Evolutionary conservation across 2,888 invertebrate species (phyloP).

Genomic region (Himalopsyche kuldschensis): DNA sequence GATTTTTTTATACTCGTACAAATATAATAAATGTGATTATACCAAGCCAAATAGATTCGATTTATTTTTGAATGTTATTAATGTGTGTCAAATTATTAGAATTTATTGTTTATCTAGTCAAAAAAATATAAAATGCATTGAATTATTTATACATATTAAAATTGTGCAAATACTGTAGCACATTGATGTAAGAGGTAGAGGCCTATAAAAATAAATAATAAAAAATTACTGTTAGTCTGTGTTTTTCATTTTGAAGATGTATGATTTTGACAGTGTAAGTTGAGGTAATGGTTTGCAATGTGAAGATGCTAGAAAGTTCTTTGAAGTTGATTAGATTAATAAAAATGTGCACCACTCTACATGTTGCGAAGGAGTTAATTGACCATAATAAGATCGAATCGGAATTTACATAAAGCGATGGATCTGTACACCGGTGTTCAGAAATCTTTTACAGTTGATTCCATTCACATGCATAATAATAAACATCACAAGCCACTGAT

Average conservation of each 20-base stretch:
- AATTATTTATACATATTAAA: background rate
- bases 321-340: no score
- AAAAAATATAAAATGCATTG: background rate
- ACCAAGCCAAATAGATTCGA: background rate
- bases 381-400: no score
- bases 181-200: background rate
- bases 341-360: no score
- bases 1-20: background rate
- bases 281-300: no score
- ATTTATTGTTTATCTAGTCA: background rate
- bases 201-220: background rate
- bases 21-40: background rate
- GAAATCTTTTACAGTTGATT: no score
- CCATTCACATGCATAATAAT: no score
- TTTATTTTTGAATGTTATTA: background rate
- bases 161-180: background rate
- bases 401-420: no score
- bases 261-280: no score
- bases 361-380: no score
- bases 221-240: background rate
- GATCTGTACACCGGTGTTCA: no score
- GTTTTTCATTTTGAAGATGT: background rate
- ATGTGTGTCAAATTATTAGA: background rate
- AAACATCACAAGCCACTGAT: no score
- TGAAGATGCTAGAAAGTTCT: no score